phyloP scores from a whole-genome alignment of 2,113 vertebrate genomes.

The Parotia lawesii region DNA sequence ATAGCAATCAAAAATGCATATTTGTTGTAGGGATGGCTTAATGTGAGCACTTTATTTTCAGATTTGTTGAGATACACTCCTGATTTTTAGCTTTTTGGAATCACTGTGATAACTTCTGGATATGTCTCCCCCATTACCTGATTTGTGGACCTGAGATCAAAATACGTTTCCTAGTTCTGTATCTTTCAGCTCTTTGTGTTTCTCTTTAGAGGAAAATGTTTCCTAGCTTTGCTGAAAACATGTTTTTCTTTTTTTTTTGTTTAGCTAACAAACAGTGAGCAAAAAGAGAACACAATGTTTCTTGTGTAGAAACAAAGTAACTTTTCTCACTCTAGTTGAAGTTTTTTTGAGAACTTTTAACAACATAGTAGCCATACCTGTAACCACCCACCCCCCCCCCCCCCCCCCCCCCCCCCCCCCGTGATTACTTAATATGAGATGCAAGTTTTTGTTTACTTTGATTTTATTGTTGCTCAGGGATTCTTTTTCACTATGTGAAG shows the following conservation, averaged over 20 bases:
- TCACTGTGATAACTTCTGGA: not conserved
- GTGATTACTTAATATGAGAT: not conserved
- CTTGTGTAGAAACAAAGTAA: not conserved
- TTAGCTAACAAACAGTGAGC: not conserved
- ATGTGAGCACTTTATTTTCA: not conserved
- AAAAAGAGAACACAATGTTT: not conserved
- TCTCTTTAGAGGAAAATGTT: not conserved
- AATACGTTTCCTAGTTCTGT: not conserved
- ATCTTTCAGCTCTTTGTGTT: not conserved
- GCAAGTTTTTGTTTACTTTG: not conserved
- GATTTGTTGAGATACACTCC: not conserved
- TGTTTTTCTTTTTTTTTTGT: not conserved
- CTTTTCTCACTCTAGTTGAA: not conserved
- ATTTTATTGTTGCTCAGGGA: not conserved
- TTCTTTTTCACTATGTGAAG: not conserved
- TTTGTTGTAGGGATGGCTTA: not conserved
- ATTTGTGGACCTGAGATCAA: not conserved
- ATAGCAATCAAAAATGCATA: not conserved
- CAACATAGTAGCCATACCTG: not conserved
- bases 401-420: too few relatives aligned
- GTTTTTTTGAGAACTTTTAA: not conserved
- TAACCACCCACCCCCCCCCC: too few relatives aligned
- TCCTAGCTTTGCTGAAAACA: not conserved
- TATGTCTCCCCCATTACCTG: rapidly evolving
- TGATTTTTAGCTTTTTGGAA: not conserved